phyloP scores from a whole-genome alignment of 2,888 invertebrate genomes.

The Biston betularia region DNA sequence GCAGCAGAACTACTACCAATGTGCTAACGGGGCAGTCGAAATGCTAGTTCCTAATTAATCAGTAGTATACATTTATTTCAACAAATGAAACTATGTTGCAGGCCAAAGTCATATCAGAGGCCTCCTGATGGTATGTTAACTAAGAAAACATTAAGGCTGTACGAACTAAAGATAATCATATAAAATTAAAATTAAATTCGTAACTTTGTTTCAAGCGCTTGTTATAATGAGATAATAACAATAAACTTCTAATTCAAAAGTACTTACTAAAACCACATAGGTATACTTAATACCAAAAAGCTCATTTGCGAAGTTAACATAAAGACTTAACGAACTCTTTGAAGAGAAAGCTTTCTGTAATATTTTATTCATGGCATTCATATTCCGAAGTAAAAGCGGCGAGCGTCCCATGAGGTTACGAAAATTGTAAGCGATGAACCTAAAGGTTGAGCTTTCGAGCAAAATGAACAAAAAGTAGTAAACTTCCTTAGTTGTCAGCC shows the following conservation, averaged over 20 bases:
- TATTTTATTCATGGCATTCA: conserved; percentile 40
- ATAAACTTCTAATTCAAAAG: not conserved
- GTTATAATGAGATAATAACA: not conserved
- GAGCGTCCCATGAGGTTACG: conserved; percentile 72
- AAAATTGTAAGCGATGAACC: conserved; percentile 67
- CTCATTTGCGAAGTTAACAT: conserved; percentile 9
- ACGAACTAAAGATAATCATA: no score
- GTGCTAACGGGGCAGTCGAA: no score
- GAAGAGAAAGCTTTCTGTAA: conserved; percentile 12
- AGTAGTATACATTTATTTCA: no score
- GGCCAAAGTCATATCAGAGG: no score
- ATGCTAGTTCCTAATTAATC: no score
- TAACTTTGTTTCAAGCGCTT: no score
- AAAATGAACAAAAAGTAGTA: conserved; percentile 32
- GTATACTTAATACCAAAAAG: not conserved
- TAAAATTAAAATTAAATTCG: no score
- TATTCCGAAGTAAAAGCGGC: conserved; percentile 56
- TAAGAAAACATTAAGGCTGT: no score
- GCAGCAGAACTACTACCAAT: no score
- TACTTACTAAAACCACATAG: conserved; percentile 2
- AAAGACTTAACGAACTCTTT: conserved; percentile 10
- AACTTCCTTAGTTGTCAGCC: conserved; percentile 67
- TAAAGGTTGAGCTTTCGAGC: conserved; percentile 48
- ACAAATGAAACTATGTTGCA: no score
- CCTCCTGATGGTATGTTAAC: not conserved